These are phyloP conservation scores for Drosophila colorata DNA, from an alignment of 2,888 invertebrate genomes.

Conservation along the genomic window DNA sequence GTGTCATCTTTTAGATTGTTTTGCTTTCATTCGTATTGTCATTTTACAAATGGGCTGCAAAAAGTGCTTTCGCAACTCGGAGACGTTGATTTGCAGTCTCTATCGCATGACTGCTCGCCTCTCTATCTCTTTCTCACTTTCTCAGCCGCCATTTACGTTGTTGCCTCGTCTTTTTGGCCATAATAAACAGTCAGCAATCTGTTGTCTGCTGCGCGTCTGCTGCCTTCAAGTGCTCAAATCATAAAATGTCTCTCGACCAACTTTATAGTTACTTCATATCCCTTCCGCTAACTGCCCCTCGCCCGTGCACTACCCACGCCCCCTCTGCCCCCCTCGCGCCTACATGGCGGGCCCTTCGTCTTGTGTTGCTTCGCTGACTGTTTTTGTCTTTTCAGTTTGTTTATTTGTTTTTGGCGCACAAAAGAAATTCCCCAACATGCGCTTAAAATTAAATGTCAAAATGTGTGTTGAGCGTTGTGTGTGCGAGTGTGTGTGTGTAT, in stretches of 20 bases:
- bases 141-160: not conserved
- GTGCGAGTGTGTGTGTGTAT: conserved; percentile 13
- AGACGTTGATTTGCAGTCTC: conserved; percentile 64
- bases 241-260: conserved; percentile 79
- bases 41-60: conserved; percentile 76
- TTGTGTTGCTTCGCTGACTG: conserved; percentile 47
- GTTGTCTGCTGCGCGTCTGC: conserved; percentile 78
- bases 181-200: conserved; percentile 79
- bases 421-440: conserved; percentile 83
- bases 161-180: conserved; percentile 59
- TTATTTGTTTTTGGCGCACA: conserved; percentile 75
- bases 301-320: too few relatives aligned
- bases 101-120: not conserved
- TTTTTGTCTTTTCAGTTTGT: conserved; percentile 70
- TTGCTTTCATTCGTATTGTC: conserved; percentile 55
- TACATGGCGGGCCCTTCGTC: not conserved
- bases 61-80: conserved; percentile 51
- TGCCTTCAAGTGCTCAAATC: conserved; percentile 81
- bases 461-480: conserved; percentile 38
- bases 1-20: conserved; percentile 37
- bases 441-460: conserved; percentile 83
- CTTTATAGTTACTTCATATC: conserved; percentile 74
- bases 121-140: not conserved
- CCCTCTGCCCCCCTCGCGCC: conserved; percentile 1
- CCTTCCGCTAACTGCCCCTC: not conserved